Conservation (phyloP, 2,888 invertebrate species). For the Pristionchus entomophagus region DNA sequence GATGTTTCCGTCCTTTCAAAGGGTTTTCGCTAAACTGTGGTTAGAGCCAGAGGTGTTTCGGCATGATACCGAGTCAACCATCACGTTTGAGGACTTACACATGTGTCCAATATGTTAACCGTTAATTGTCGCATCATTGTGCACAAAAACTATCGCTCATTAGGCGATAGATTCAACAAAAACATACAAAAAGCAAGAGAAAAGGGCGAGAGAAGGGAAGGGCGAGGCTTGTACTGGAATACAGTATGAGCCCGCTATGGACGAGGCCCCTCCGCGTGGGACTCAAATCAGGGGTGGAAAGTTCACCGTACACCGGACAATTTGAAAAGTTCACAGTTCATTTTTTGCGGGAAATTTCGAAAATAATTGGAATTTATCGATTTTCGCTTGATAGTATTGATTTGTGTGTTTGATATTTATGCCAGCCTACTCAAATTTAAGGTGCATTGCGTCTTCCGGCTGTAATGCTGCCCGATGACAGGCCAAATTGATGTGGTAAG, state of each 20-base stretch:
- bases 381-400: not conserved
- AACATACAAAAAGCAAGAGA: slow-evolving; percentile 13
- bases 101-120: not conserved
- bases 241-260: no score
- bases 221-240: not conserved
- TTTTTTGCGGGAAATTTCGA: not conserved
- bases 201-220: not conserved
- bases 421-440: not conserved
- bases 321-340: no score
- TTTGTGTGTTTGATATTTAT: no score
- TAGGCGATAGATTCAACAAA: slow-evolving; percentile 11
- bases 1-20: not conserved
- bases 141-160: slow-evolving; percentile 11
- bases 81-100: not conserved
- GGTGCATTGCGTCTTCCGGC: not conserved
- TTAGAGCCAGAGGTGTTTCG: slow-evolving; percentile 9
- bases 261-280: no score
- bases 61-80: not conserved
- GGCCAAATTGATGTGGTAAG: slow-evolving; percentile 19
- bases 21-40: not conserved
- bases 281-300: no score
- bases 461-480: slow-evolving; percentile 10
- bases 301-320: no score
- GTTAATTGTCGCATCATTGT: not conserved
- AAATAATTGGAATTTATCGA: not conserved